A percentile compares a stretch with the other conserved stretches of the same genome.
Conservation (phyloP, 2,797 vertebrate genomes). For the Anomalospiza imberbis region DNA sequence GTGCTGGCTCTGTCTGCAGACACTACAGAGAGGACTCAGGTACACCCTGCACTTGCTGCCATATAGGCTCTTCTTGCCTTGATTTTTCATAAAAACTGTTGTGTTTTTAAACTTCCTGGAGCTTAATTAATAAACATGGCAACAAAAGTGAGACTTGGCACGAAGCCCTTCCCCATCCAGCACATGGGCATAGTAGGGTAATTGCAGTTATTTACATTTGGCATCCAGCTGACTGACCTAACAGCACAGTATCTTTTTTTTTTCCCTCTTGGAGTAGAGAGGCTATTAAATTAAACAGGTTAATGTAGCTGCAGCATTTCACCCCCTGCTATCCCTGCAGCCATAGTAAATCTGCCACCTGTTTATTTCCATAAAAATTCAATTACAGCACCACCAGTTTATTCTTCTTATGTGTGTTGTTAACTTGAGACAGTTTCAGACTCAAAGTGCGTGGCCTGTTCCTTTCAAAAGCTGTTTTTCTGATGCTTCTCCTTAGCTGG, state of each 20-base stretch:
- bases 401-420: slow-evolving; percentile 72
- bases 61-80: neutral
- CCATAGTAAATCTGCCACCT: slow-evolving; percentile 78
- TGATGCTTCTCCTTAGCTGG: neutral
- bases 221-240: slow-evolving; percentile 68
- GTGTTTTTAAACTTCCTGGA: slow-evolving; percentile 43
- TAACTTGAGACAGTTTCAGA: slow-evolving; percentile 66
- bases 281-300: slow-evolving; percentile 77
- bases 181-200: slow-evolving; percentile 50
- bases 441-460: neutral
- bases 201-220: slow-evolving; percentile 76
- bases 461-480: neutral
- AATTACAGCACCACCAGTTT: slow-evolving; percentile 75
- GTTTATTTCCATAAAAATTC: slow-evolving; percentile 84
- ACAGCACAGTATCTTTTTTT: slow-evolving; percentile 18
- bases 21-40: neutral
- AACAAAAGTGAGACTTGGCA: slow-evolving; percentile 56
- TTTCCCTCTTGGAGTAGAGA: neutral
- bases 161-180: slow-evolving; percentile 40
- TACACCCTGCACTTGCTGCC: neutral
- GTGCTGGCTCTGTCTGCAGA: neutral
- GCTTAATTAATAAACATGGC: slow-evolving; percentile 72
- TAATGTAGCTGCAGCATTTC: slow-evolving; percentile 71
- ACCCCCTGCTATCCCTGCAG: slow-evolving; percentile 64
- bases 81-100: slow-evolving; percentile 41